A percentile compares a stretch with the other conserved stretches of the same genome.
phyloP scores from a whole-genome alignment of 1,140 invertebrate species.

The Drosophila mayri region DNA sequence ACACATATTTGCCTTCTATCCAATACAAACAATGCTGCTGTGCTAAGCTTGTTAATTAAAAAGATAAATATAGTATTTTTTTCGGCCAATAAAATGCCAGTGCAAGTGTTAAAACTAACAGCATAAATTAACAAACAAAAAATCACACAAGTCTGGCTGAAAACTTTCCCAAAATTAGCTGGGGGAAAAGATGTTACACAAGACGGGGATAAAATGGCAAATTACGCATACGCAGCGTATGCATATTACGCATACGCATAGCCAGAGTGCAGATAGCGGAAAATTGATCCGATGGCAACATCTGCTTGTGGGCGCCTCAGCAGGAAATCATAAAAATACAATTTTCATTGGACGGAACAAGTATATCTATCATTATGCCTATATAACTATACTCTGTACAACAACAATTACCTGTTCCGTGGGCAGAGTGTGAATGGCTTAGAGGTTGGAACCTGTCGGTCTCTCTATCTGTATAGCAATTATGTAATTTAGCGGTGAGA shows the following conservation, averaged over 20 bases:
- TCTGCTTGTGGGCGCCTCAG: slow-evolving; percentile 53
- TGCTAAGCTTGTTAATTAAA: slow-evolving; percentile 49
- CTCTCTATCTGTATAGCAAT: slow-evolving; percentile 37
- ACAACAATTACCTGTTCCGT: slow-evolving; percentile 60
- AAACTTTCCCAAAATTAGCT: slow-evolving; percentile 37
- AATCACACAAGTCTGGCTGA: not conserved
- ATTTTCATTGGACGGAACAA: slow-evolving; percentile 76
- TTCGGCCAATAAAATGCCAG: not conserved
- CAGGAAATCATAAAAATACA: slow-evolving; percentile 73
- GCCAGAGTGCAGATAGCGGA: slow-evolving; percentile 34
- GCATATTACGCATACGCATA: slow-evolving; percentile 64
- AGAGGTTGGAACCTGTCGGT: slow-evolving; percentile 47
- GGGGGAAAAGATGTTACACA: slow-evolving; percentile 52
- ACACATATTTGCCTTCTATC: not conserved
- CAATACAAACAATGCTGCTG: not conserved
- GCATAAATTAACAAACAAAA: slow-evolving; percentile 26
- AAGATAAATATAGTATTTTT: slow-evolving; percentile 43
- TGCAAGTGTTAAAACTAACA: slow-evolving; percentile 62
- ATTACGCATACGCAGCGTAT: slow-evolving; percentile 67
- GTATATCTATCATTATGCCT: slow-evolving; percentile 52
- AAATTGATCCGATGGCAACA: slow-evolving; percentile 40
- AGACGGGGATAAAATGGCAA: slow-evolving; percentile 47
- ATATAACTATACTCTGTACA: slow-evolving; percentile 57
- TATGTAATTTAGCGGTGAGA: slow-evolving; percentile 58
- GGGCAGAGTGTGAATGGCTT: slow-evolving; percentile 71